These are phyloP conservation scores for Hydractinia symbiolongicarpus DNA, from an alignment of 30 jellyfish, hydroid and myxozoan genomes.

Conservation along the genomic window DNA sequence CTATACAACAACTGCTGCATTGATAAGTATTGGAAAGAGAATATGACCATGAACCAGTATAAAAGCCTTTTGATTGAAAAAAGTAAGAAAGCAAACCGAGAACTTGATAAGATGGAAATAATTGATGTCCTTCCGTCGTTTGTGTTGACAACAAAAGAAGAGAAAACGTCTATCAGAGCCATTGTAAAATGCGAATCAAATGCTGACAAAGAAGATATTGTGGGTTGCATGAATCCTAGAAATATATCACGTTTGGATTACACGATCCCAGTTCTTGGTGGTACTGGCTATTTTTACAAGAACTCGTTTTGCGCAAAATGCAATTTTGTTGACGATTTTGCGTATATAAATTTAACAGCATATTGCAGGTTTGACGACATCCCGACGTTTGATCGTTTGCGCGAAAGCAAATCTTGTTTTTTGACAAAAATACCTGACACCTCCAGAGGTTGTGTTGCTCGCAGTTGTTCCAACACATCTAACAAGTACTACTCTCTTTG, in stretches of 20 bases:
- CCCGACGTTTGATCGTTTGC: too few relatives aligned
- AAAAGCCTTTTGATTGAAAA: too few relatives aligned
- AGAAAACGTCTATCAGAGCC: not conserved
- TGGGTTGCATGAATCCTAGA: not conserved
- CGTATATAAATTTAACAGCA: not conserved
- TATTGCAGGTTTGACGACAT: too few relatives aligned
- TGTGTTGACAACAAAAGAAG: not conserved
- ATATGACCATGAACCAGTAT: not conserved
- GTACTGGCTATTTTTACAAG: not conserved
- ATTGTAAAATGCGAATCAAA: not conserved
- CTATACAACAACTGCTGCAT: not conserved
- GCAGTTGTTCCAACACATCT: too few relatives aligned
- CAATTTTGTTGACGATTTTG: not conserved
- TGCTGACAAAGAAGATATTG: not conserved
- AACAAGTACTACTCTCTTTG: too few relatives aligned
- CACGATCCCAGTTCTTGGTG: conserved; percentile 10
- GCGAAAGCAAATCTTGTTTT: too few relatives aligned
- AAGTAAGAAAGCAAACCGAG: too few relatives aligned
- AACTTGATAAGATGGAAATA: not conserved
- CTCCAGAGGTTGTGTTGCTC: too few relatives aligned
- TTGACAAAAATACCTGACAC: too few relatives aligned
- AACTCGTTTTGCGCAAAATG: conserved; percentile 9
- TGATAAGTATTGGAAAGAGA: not conserved
- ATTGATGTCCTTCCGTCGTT: not conserved
- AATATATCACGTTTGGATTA: not conserved